A percentile compares a stretch with the other conserved stretches of the same genome.
phyloP scores from a whole-genome alignment of 2,888 invertebrate genomes.

The Ormyrus labotus region DNA sequence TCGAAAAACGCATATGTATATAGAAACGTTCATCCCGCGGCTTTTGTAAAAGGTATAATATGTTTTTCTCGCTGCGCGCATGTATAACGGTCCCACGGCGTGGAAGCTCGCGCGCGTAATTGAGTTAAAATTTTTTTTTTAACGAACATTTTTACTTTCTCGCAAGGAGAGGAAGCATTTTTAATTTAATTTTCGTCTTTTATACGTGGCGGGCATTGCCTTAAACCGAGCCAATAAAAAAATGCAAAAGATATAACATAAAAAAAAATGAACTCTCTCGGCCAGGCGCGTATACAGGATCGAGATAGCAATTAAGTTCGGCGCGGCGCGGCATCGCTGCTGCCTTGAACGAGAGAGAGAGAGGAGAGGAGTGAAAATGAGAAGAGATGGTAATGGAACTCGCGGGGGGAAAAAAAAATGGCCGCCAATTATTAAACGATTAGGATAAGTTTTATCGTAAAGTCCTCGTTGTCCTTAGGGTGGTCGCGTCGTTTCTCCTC shows the following conservation, averaged over 20 bases:
- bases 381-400: constrained; percentile 24
- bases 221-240: constrained; percentile 2
- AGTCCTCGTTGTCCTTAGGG: constrained; percentile 21
- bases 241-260: neutral
- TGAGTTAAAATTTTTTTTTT: too few species aligned
- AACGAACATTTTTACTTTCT: too few species aligned
- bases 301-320: neutral
- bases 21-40: neutral
- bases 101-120: too few species aligned
- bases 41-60: neutral
- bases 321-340: too few species aligned
- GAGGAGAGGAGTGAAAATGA: neutral
- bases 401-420: neutral
- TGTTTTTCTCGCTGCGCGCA: too few species aligned
- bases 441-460: constrained; percentile 33
- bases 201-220: too few species aligned
- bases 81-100: too few species aligned
- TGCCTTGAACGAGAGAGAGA: too few species aligned
- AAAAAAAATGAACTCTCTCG: neutral
- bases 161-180: too few species aligned
- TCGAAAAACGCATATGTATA: neutral
- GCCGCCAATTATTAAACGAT: constrained; percentile 41
- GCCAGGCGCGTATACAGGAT: neutral
- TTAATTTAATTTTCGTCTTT: too few species aligned
- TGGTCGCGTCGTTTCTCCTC: constrained; percentile 18